Percentiles rank a stretch among this genome's conserved stretches.
These are phyloP conservation scores for Callaeas wilsoni DNA, from an alignment of 2,113 vertebrate species.

Conservation along the genomic window DNA sequence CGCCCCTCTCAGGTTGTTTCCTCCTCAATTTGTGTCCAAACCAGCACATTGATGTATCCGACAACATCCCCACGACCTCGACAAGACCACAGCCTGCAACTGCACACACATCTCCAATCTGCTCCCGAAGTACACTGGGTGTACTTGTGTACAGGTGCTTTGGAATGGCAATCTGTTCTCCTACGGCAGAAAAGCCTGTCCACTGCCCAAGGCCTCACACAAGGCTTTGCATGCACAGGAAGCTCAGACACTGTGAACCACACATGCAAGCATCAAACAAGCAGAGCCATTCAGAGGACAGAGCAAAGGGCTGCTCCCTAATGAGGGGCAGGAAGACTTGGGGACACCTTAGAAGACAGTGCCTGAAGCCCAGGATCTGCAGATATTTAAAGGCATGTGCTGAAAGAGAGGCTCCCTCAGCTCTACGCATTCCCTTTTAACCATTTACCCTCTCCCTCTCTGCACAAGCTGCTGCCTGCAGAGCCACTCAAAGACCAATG, in stretches of 20 bases:
- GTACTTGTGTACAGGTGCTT: neutral
- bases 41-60: no score
- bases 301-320: neutral
- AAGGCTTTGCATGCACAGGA: neutral
- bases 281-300: neutral
- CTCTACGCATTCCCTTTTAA: neutral
- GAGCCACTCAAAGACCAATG: neutral
- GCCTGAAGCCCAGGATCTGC: neutral
- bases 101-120: neutral
- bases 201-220: neutral
- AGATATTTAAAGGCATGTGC: neutral
- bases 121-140: no score
- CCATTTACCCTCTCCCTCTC: neutral
- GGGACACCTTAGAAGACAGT: neutral
- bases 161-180: neutral
- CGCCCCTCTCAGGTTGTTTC: no score
- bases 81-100: neutral
- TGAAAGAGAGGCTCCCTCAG: neutral
- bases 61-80: neutral
- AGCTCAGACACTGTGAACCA: neutral
- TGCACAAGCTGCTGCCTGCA: neutral
- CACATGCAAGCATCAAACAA: neutral
- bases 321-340: neutral
- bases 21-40: no score
- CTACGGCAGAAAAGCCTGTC: neutral